phyloP scores from a whole-genome alignment of 2,797 vertebrate species.

The Acomys russatus region DNA sequence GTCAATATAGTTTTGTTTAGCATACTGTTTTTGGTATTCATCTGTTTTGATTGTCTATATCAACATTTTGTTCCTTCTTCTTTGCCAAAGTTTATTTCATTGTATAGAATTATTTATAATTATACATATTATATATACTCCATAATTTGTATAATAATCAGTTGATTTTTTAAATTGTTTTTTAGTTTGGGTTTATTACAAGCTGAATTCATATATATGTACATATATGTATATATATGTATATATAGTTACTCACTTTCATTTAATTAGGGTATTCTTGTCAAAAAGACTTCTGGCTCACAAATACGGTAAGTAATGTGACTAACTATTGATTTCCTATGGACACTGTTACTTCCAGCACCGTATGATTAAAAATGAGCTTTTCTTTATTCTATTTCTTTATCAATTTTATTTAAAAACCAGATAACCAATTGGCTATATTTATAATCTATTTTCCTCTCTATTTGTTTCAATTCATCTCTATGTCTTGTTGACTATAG shows the following conservation, averaged over 20 bases:
- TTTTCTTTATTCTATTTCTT: background rate
- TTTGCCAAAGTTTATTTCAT: background rate
- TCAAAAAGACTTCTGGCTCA: background rate
- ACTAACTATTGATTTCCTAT: constrained; percentile 12
- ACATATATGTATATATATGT: background rate
- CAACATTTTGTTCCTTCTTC: background rate
- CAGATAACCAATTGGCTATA: background rate
- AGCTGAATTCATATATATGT: background rate
- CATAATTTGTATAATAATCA: background rate
- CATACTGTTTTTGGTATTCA: background rate
- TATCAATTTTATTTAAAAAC: background rate
- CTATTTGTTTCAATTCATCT: background rate
- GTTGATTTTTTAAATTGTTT: background rate
- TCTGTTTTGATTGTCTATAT: background rate
- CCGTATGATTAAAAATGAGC: background rate
- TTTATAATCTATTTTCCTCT: background rate
- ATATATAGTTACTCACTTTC: background rate
- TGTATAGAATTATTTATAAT: background rate
- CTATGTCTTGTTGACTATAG: background rate
- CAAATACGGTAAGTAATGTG: background rate
- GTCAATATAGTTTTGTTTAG: background rate
- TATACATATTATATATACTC: background rate
- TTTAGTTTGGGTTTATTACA: background rate
- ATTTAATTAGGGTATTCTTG: constrained; percentile 10
- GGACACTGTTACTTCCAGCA: background rate